Evolutionary conservation across 2,113 vertebrate species (phyloP), one percentile per base, ranked within the genome.

Genomic region (Thomomys bottae): DNA sequence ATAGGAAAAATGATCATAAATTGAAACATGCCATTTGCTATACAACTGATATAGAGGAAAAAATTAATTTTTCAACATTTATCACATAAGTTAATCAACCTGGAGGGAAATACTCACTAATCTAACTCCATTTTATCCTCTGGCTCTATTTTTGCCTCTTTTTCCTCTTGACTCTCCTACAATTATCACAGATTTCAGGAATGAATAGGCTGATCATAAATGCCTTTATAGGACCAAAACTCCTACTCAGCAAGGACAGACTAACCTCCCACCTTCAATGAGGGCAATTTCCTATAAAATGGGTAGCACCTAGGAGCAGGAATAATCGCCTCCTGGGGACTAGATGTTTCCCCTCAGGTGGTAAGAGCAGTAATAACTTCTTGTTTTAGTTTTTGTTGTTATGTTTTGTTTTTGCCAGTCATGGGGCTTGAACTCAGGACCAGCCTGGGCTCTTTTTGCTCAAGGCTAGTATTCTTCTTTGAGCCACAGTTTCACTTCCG

Each of bases 11-110:
- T 23, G 34, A 63, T 40, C 6, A 79, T 11, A 88, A 92, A 76
- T n/a, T n/a, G n/a, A n/a, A n/a, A n/a, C 4, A 75, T 94, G 49
- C 59, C 45, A 49, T 3, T 84, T 40, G 30, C 90, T 89, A 80
- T 2, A 84, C 12, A 75, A 63, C 21, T 93, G 36, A 82, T 42
- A 20, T 83, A 72, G 68, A 77, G 32, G 38, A 63, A 70, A 90
- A 84, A 40, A 84, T 88, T 78, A 90, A 42, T 24, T 12, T 32
- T 18, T 32, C 36, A 10, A 80, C 21, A 91, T 34, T n/a, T 70
- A 24, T 78, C 49, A 87, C 88, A 36, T 36, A 89, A 92, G 80
- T 54, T 49, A 34, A 80, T 81, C 61, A 64, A 26, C 34, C 80
- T 59, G 24, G 28, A 85, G 70, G 34, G 28, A 1, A 12, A 21